phyloP scores from a whole-genome alignment of 2,888 invertebrate genomes.

The Epistrophe grossulariae region DNA sequence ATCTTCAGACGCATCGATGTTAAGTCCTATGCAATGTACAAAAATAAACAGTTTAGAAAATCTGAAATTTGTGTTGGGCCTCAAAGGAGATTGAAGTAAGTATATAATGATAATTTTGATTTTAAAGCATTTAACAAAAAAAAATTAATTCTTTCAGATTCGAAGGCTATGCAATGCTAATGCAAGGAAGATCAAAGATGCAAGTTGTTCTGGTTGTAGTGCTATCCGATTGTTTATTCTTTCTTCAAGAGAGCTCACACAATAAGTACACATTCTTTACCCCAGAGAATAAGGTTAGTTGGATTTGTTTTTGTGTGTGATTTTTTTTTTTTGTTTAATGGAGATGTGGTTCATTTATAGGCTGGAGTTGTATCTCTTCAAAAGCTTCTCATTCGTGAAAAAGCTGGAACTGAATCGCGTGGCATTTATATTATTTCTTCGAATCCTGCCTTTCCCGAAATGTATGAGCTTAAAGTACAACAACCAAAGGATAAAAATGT shows the following conservation, averaged over 20 bases:
- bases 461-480: conserved; percentile 96
- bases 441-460: conserved; percentile 95
- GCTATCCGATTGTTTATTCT: conserved; percentile 95
- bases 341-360: conserved; percentile 84
- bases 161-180: conserved; percentile 94
- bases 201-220: conserved; percentile 95
- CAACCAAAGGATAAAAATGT: conserved; percentile 94
- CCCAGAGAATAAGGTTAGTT: conserved; percentile 94
- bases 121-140: background rate
- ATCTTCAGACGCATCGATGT: conserved; percentile 97
- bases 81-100: conserved; percentile 89
- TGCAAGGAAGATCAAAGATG: conserved; percentile 96
- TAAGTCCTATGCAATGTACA: conserved; percentile 93
- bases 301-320: background rate
- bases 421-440: conserved; percentile 97
- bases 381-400: conserved; percentile 95
- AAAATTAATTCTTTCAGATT: conserved; percentile 85
- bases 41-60: conserved; percentile 96
- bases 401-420: conserved; percentile 94
- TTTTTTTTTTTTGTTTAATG: background rate
- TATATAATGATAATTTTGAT: background rate
- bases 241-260: conserved; percentile 95
- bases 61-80: conserved; percentile 93
- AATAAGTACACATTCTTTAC: conserved; percentile 95
- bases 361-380: conserved; percentile 96